Percentiles rank a stretch among this genome's conserved stretches.
Evolutionary conservation across 2,113 vertebrate genomes (phyloP).

Genomic region (Gymnarchus niloticus): DNA sequence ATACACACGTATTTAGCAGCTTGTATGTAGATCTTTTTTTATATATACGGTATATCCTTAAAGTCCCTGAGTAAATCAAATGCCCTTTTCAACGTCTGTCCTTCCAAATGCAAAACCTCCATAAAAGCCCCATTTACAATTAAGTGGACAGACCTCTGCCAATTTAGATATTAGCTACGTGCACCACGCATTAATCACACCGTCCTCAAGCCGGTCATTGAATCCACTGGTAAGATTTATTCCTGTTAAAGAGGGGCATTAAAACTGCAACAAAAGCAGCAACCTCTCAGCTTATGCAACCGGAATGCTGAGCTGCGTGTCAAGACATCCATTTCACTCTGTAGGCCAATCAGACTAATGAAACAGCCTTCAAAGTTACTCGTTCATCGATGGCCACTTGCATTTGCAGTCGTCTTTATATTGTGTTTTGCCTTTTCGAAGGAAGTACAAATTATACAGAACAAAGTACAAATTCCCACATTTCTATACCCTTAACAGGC

Average conservation of each 20-base stretch:
- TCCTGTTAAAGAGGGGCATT: constrained; percentile 20
- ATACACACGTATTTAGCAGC: not conserved
- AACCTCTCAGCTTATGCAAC: not conserved
- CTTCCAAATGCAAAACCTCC: constrained; percentile 14
- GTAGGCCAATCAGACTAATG: constrained; percentile 5
- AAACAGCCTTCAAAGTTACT: not conserved
- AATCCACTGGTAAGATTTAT: not conserved
- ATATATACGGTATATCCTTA: too few relatives aligned
- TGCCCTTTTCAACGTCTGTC: constrained; percentile 12
- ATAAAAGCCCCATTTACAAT: constrained; percentile 21
- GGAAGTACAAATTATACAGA: not conserved
- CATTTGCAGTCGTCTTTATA: not conserved
- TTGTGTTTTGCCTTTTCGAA: not conserved
- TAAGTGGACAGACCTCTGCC: constrained; percentile 16
- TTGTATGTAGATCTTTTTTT: not conserved
- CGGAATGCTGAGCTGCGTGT: not conserved
- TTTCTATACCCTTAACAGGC: not conserved
- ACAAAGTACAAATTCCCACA: not conserved
- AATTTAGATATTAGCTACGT: constrained; percentile 14
- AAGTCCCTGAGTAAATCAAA: constrained; percentile 17
- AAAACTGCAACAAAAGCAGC: constrained; percentile 13
- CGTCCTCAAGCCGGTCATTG: not conserved
- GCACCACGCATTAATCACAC: constrained; percentile 7
- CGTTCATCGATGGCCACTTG: not conserved
- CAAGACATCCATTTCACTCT: not conserved